Conservation (phyloP, 1,140 invertebrate species). For the Drosophila ogumai region DNA sequence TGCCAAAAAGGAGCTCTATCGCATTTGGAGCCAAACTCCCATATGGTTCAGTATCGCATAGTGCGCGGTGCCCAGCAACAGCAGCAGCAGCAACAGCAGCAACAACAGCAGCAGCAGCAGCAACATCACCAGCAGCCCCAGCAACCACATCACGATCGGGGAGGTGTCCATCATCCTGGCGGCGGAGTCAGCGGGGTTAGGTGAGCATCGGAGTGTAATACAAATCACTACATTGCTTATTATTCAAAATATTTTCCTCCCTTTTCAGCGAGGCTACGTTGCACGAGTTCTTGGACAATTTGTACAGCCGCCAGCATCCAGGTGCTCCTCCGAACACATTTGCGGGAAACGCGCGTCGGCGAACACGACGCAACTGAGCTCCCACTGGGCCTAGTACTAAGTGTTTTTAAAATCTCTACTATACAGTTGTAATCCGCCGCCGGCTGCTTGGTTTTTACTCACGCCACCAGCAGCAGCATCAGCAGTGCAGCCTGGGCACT, state of each 20-base stretch:
- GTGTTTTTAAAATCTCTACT: slow-evolving; percentile 79
- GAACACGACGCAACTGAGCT: slow-evolving; percentile 76
- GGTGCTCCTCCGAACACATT: slow-evolving; percentile 62
- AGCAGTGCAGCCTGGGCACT: not conserved
- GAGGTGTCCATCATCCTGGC: slow-evolving; percentile 59
- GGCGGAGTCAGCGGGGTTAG: slow-evolving; percentile 59
- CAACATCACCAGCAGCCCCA: slow-evolving; percentile 64
- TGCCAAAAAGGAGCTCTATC: slow-evolving; percentile 94
- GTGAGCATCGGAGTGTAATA: slow-evolving; percentile 10
- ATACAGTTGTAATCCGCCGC: slow-evolving; percentile 41
- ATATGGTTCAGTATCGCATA: slow-evolving; percentile 96
- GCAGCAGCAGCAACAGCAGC: slow-evolving; percentile 72
- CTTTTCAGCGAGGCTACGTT: slow-evolving; percentile 74
- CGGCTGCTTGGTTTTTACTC: slow-evolving; percentile 38
- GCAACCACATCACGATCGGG: slow-evolving; percentile 52
- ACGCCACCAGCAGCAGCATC: slow-evolving; percentile 1
- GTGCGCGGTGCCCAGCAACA: slow-evolving; percentile 90
- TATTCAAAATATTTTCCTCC: not conserved
- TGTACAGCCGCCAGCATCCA: slow-evolving; percentile 84
- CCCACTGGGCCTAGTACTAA: slow-evolving; percentile 49
- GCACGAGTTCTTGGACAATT: slow-evolving; percentile 83
- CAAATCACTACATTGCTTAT: no score
- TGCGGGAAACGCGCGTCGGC: slow-evolving; percentile 65
- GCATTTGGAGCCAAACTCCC: slow-evolving; percentile 93
- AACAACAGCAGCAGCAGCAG: slow-evolving; percentile 65